These are phyloP conservation scores for Microvelia longipes DNA, from an alignment of 1,140 invertebrate species.

Conservation along the genomic window DNA sequence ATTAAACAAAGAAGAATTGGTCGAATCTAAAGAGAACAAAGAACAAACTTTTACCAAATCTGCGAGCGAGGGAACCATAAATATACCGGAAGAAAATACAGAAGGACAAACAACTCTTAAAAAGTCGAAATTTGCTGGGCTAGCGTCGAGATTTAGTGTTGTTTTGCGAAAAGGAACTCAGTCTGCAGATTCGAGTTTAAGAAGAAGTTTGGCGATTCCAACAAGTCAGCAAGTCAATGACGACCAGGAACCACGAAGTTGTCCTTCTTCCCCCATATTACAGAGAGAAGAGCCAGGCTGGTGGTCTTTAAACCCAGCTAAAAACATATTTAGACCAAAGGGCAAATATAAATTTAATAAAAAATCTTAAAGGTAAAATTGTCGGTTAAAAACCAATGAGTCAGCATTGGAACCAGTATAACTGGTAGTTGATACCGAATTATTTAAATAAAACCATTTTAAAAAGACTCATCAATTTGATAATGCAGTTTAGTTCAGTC, in stretches of 20 bases:
- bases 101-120: neutral
- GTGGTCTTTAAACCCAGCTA: neutral
- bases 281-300: neutral
- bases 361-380: no score
- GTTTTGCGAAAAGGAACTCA: neutral
- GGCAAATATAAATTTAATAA: conserved; percentile 1
- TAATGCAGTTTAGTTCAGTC: no score
- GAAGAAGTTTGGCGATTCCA: neutral
- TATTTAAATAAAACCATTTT: no score
- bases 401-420: no score
- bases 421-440: no score
- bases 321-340: neutral
- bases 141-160: neutral
- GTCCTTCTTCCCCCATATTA: neutral
- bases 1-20: neutral
- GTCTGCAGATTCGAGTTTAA: neutral
- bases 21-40: neutral
- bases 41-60: neutral
- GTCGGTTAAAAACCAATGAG: no score
- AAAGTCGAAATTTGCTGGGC: neutral
- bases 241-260: neutral
- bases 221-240: neutral
- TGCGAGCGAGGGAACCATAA: neutral
- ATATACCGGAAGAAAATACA: neutral
- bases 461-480: no score